phyloP scores from a whole-genome alignment of 2,888 invertebrate genomes.

The Anticlea derivata region DNA sequence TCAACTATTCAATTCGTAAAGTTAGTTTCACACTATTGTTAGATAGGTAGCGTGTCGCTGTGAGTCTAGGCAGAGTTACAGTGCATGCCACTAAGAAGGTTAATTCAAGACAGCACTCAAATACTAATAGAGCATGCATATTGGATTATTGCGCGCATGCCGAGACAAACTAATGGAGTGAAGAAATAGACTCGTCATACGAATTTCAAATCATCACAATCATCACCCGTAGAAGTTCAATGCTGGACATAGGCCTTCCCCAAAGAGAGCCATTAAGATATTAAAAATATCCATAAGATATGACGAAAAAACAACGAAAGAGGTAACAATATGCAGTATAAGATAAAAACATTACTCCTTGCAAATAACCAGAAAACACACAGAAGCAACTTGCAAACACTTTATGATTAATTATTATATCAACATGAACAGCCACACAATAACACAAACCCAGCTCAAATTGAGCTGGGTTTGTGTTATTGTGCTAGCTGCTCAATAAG shows the following conservation, averaged over 20 bases:
- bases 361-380: neutral
- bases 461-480: constrained; percentile 13
- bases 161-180: constrained; percentile 26
- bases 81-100: constrained; percentile 52
- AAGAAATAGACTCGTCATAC: neutral
- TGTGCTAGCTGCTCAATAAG: constrained; percentile 13
- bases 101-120: constrained; percentile 53
- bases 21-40: constrained; percentile 30
- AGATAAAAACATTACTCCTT: too few relatives aligned
- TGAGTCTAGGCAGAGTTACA: constrained; percentile 42
- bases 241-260: too few relatives aligned
- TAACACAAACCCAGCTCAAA: constrained; percentile 12
- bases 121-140: constrained; percentile 57
- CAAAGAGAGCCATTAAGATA: too few relatives aligned
- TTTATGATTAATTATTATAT: constrained; percentile 4
- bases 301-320: too few relatives aligned
- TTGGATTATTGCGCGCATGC: constrained; percentile 56
- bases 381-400: neutral
- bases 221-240: too few relatives aligned
- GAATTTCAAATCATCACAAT: neutral
- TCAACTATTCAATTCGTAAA: constrained; percentile 27
- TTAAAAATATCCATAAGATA: too few relatives aligned
- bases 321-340: too few relatives aligned
- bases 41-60: constrained; percentile 23
- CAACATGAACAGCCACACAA: constrained; percentile 10